Base-by-base conservation (phyloP, 2,113 vertebrate genomes). In the Psittacus erithacus region DNA sequence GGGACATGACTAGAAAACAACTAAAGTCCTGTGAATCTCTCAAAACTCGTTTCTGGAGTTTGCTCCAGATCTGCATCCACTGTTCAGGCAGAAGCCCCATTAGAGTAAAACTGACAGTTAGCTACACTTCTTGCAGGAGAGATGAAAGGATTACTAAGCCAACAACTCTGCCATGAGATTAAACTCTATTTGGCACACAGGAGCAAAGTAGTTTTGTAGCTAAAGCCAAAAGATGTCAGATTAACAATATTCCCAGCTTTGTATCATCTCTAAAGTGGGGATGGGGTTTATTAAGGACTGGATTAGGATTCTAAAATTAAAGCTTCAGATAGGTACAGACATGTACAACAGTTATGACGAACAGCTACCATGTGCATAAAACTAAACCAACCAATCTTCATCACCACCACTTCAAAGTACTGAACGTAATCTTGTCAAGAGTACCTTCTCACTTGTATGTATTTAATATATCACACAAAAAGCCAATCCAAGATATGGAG, bases 221-320 rank as follows among this genome's bases (percentile, higher is more conserved):
- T 80, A 35, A 77, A 91, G 84, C 84, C 84, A 94, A 92, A 67
- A 67, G 63, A 62, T 82, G 41, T n/a, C 92, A 90, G 83, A 93
- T 74, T n/a, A 94, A 71, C 73, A 35, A 7, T 68, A 81, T 27
- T 31, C 43, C 7, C 3, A 78, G 50, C 46, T 83, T 74, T 71
- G 73, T 33, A n/a, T 80, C 85, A 65, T 43, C 68, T 52, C 50
- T 29, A 41, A 50, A 63, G 89, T 2, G 11, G 44, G 55, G 82
- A 90, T 33, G 28, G 38, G 70, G 52, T 78, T 92, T 75, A 71
- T 22, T 68, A 75, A 84, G 57, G 83, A 33, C 50, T 41, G 64
- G 53, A 69, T 76, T 29, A 63, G 7, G 31, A 47, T 38, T 81
- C 73, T 88, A 71, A 92, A 85, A 70, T 73, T 38, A 31, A 41